Conservation (phyloP, 1,140 invertebrate genomes). For the Aradophagus sp. region DNA sequence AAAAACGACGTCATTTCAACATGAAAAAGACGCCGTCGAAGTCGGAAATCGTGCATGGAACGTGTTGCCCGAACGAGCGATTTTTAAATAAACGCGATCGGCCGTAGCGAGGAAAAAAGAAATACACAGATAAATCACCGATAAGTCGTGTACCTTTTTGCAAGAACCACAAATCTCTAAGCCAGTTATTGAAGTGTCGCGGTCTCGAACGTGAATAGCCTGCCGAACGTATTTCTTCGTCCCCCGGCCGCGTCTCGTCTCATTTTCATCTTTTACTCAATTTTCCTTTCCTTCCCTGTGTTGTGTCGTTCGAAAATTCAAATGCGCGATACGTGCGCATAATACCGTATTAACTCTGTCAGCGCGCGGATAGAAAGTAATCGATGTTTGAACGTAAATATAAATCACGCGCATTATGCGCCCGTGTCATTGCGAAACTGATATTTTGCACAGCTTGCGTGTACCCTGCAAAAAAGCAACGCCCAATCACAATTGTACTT, state of each 20-base stretch:
- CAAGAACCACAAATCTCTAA: slow-evolving; percentile 64
- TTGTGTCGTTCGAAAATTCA: slow-evolving; percentile 46
- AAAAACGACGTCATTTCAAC: no score
- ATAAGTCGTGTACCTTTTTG: slow-evolving; percentile 61
- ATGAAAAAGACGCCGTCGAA: no score
- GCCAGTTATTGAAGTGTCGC: slow-evolving; percentile 66
- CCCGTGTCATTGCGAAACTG: no score
- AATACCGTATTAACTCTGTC: slow-evolving; percentile 36
- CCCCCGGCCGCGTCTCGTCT: slow-evolving; percentile 36
- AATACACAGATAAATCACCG: slow-evolving; percentile 65
- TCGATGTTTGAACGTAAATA: slow-evolving; percentile 44
- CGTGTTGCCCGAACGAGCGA: slow-evolving; percentile 23
- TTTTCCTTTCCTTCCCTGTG: slow-evolving; percentile 48
- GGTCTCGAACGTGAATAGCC: slow-evolving; percentile 62
- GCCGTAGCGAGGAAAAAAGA: slow-evolving; percentile 50
- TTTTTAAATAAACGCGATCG: slow-evolving; percentile 54
- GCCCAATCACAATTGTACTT: no score
- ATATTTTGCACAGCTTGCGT: no score
- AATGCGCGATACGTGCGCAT: slow-evolving; percentile 42
- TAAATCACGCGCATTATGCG: slow-evolving; percentile 24
- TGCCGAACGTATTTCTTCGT: slow-evolving; percentile 59
- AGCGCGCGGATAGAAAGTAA: slow-evolving; percentile 28
- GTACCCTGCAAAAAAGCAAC: no score
- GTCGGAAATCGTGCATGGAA: no score
- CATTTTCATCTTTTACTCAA: slow-evolving; percentile 52